Base-by-base conservation (phyloP, 1,140 invertebrate species). In the Diploscapter pachys region DNA sequence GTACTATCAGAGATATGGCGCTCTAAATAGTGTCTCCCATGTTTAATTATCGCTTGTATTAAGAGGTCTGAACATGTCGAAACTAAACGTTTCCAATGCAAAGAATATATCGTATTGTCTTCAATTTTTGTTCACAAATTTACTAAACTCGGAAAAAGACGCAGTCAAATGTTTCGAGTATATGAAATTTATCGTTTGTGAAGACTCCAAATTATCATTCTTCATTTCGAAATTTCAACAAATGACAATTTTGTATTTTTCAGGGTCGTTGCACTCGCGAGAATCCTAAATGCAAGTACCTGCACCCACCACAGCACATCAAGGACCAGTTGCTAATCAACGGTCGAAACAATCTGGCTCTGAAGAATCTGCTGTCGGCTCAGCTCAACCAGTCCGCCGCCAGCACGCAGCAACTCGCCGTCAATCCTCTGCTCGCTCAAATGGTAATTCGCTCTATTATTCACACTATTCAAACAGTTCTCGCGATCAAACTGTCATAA, bases 211-310 rank as follows among this genome's bases (percentile, higher is more conserved):
- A 31, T 31, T 31, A 31, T 31, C 31, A 1, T 31, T 31, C 1
- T 31, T 31, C 31, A 31, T 31, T 31, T 31, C 31, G 1, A 31
- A 31, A 31, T 31, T 31, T 31, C 31, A 31, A 31, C 31, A 31
- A 31, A 31, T 31, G 31, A 31, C 9, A 59, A 11, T 59, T 59
- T 31, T 59, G 63, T 52, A 50, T 67, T 85, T 85, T 85, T 11
- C 77, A 99, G 96, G 96, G 96, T 85, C 94, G 97, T 88, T 99
- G 97, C 91, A 98, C 98, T 87, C 91, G 97, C 85, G 96, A 99
- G 88, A 98, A 99, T 87, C 96, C 96, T 78, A 96, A 96, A 81
- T 99, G 97, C 92, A 99, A 99, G 90, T 99, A 99, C 89, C 96
- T 99, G 88, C 96, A 99, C 89, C 96, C 95, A 78, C 96, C 97